Evolutionary conservation across 2,113 vertebrate species (phyloP).

Genomic region (Labeo rohita): DNA sequence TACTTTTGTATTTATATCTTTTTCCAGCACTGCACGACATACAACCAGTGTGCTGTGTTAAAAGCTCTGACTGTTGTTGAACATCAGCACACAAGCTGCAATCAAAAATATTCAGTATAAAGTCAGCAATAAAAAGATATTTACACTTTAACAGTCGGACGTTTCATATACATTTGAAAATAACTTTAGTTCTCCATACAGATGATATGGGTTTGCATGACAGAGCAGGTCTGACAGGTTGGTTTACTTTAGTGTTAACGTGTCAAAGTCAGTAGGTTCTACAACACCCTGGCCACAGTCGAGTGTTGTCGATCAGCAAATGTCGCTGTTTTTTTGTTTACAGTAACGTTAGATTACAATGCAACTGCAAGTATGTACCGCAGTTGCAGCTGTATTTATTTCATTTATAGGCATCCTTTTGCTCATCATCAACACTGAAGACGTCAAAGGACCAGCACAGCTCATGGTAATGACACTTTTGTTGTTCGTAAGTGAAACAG

Average conservation of each 20-base stretch:
- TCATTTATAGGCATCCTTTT: conserved; percentile 80
- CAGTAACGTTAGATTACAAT: background rate
- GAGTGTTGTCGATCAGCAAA: background rate
- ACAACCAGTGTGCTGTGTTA: background rate
- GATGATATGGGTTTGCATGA: background rate
- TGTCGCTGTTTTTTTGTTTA: background rate
- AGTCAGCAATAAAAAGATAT: background rate
- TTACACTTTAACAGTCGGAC: background rate
- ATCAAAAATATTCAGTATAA: background rate
- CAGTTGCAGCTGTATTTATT: conserved; percentile 66
- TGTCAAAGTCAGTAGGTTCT: background rate
- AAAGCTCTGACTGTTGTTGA: background rate
- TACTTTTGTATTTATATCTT: background rate
- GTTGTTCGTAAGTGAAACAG: background rate
- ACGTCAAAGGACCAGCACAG: conserved; percentile 68
- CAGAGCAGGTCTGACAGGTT: background rate
- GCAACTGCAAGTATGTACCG: conserved; percentile 52
- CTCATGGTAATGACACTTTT: conserved; percentile 76
- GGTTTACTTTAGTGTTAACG: background rate
- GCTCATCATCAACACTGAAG: conserved; percentile 73
- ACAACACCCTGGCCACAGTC: background rate
- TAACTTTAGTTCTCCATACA: background rate
- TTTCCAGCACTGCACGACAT: background rate
- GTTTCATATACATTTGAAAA: background rate
- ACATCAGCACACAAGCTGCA: background rate